Evolutionary conservation across 2,888 invertebrate species (phyloP).

Genomic region (Liposcelis brunnea): DNA sequence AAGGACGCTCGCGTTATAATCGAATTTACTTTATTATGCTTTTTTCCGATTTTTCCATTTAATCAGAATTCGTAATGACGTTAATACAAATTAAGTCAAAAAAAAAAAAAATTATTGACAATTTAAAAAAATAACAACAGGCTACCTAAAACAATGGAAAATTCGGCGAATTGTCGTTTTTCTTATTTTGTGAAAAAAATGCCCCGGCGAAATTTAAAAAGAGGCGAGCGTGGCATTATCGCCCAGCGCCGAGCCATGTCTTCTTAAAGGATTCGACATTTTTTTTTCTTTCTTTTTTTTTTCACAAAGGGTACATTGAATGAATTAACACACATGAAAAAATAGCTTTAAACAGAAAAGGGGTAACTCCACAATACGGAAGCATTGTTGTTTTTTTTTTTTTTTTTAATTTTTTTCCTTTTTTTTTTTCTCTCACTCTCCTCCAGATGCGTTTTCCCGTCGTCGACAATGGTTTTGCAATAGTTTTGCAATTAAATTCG

Average conservation of each 20-base stretch:
- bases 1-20: too few species aligned
- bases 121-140: constrained; percentile 9
- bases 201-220: not conserved
- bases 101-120: constrained; percentile 5
- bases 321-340: constrained; percentile 8
- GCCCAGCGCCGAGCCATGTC: too few species aligned
- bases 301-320: constrained; percentile 9
- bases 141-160: constrained; percentile 1
- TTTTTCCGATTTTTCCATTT: constrained; percentile 10
- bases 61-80: constrained; percentile 9
- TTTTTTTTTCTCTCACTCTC: too few species aligned
- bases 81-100: constrained; percentile 10
- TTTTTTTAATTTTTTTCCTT: too few species aligned
- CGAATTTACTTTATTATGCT: constrained; percentile 6
- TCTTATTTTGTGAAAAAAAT: constrained; percentile 1
- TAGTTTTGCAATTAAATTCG: too few species aligned
- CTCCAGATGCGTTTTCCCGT: too few species aligned
- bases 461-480: too few species aligned
- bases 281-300: constrained; percentile 7
- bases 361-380: too few species aligned
- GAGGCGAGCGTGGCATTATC: not conserved
- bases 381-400: too few species aligned
- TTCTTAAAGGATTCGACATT: not conserved
- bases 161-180: constrained; percentile 5
- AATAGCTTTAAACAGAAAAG: not conserved